Evolutionary conservation across 2,113 vertebrate species (phyloP).

Genomic region (Opisthocomus hoazin): DNA sequence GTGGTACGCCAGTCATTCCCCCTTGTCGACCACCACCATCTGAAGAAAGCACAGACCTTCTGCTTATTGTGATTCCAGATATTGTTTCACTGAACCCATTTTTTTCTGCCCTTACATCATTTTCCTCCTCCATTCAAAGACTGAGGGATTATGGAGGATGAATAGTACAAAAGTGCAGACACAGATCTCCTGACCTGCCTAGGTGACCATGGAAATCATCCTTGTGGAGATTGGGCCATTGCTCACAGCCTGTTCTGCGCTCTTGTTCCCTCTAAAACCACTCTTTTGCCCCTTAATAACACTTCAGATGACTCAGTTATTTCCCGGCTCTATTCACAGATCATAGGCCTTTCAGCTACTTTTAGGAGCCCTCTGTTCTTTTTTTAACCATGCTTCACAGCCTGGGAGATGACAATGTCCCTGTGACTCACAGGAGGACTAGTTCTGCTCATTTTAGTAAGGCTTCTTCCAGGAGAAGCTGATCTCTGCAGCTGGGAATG

Average conservation of each 20-base stretch:
- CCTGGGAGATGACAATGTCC: background rate
- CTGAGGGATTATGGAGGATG: background rate
- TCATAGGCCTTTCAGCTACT: background rate
- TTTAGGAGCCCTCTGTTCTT: background rate
- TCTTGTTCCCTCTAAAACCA: background rate
- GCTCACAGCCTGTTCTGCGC: background rate
- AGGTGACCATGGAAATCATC: background rate
- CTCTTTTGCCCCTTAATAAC: background rate
- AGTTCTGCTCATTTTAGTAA: background rate
- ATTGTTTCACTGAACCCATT: background rate
- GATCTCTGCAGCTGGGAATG: background rate
- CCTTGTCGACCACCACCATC: background rate
- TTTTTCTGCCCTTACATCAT: fast-evolving
- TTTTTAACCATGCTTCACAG: background rate
- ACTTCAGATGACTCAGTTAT: background rate
- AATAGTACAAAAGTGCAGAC: background rate
- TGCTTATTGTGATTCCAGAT: background rate
- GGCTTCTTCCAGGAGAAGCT: background rate
- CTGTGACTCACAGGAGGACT: background rate
- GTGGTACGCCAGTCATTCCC: background rate
- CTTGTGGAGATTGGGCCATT: background rate
- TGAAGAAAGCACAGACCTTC: background rate
- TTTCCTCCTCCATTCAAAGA: background rate
- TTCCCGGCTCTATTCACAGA: background rate
- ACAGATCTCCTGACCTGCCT: background rate